Conservation (phyloP, 2,113 vertebrate species). For the Euleptes europaea region DNA sequence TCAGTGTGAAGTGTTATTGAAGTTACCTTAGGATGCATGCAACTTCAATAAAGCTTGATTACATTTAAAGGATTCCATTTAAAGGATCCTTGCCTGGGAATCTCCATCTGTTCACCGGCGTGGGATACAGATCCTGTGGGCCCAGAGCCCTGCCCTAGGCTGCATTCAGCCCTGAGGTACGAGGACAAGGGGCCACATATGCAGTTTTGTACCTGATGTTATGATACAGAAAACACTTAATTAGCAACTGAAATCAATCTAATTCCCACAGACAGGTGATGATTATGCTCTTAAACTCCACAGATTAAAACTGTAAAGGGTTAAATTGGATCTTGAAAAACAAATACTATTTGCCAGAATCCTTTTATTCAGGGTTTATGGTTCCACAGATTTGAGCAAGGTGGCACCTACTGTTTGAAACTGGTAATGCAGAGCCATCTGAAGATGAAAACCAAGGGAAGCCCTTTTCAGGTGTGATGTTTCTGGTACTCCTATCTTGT, state of each 20-base stretch:
- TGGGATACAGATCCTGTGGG: too few species aligned
- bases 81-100: too few species aligned
- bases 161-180: too few species aligned
- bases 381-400: neutral
- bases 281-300: neutral
- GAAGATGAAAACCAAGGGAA: neutral
- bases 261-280: neutral
- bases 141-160: too few species aligned
- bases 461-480: too few species aligned
- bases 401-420: neutral
- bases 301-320: neutral
- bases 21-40: too few species aligned
- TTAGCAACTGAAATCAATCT: neutral
- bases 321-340: neutral
- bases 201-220: neutral
- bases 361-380: neutral
- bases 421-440: neutral
- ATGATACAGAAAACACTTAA: neutral
- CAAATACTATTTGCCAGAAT: neutral
- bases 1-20: too few species aligned
- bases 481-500: too few species aligned
- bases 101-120: too few species aligned
- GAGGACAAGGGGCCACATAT: too few species aligned
- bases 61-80: too few species aligned
- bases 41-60: too few species aligned